Conservation (phyloP, 2,888 invertebrate species). For the Oscheius onirici region DNA sequence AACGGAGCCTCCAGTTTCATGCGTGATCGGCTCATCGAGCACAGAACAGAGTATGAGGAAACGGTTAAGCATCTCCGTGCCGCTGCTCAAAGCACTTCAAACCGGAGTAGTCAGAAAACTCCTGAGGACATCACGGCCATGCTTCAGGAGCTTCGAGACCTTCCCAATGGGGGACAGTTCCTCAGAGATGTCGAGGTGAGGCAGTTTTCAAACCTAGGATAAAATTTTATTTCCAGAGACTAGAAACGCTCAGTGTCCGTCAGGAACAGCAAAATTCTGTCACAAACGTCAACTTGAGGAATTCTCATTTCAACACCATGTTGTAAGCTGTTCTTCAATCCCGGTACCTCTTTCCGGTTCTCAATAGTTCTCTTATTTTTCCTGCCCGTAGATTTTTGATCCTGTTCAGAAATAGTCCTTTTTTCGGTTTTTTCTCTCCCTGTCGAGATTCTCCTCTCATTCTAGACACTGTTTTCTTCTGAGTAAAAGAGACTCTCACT, state of each 20-base stretch:
- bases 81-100: not conserved
- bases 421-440: too few species aligned
- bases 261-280: not conserved
- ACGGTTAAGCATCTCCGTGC: not conserved
- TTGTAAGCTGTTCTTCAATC: too few species aligned
- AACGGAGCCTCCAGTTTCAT: not conserved
- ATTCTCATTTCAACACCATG: too few species aligned
- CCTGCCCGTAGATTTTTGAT: too few species aligned
- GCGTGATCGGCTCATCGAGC: not conserved
- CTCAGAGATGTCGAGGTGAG: not conserved
- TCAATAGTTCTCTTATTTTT: too few species aligned
- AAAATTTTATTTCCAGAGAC: not conserved
- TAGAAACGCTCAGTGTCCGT: conserved; percentile 3
- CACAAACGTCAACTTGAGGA: not conserved
- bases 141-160: not conserved
- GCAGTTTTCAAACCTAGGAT: not conserved
- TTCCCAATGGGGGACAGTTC: not conserved
- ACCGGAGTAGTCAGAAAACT: not conserved
- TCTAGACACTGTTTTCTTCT: too few species aligned
- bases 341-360: too few species aligned
- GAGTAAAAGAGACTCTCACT: too few species aligned
- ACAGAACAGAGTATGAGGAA: not conserved
- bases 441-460: too few species aligned
- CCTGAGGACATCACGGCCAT: not conserved
- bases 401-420: too few species aligned